Base-by-base conservation (phyloP, 2,113 vertebrate genomes). In the Strix aluco region DNA sequence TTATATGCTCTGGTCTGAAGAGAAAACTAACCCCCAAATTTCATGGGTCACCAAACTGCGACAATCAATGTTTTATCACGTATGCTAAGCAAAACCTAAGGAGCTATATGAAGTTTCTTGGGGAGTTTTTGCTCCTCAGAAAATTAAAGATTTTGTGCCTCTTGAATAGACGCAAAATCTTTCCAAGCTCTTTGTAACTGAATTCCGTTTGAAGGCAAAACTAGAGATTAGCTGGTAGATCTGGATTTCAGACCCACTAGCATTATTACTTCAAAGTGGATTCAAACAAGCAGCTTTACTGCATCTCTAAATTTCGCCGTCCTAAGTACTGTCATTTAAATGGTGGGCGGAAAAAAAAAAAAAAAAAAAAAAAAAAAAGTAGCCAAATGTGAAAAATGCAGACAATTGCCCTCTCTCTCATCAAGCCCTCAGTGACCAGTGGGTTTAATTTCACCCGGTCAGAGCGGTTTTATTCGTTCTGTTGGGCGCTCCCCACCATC, bases 1-100 rank as follows among this genome's bases (percentile, higher is more conserved):
- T 99, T 99, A 99, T 99, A 99, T 99, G 99, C 99, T 99, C 98
- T 98, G 98, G 99, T 99, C 99, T 99, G 99, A 99, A 99, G 99
- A 98, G 99, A 99, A 99, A 99, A 99, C 98, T 99, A 99, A 99
- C 99, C 99, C 97, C 98, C 98, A 99, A 99, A 99, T 99, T 99
- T 99, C 99, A 99, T 99, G 99, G 99, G 99, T 99, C 99, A 99
- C 97, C 98, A 98, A 98, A 98, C 99, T 98, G 99, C 99, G 98
- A 99, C 99, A 99, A 99, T 99, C 99, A 99, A 99, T 99, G 99
- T 99, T 99, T 99, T 99, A 99, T 99, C 99, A 99, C 98, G 97
- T 99, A 99, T 98, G 98, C 98, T 98, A 99, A 99, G 98, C 98
- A 98, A 98, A 98, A 98, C 97, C 98, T 97, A 98, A 98, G 98